Evolutionary conservation across 2,113 vertebrate species (phyloP).

Genomic region (Ageneiosus marmoratus): DNA sequence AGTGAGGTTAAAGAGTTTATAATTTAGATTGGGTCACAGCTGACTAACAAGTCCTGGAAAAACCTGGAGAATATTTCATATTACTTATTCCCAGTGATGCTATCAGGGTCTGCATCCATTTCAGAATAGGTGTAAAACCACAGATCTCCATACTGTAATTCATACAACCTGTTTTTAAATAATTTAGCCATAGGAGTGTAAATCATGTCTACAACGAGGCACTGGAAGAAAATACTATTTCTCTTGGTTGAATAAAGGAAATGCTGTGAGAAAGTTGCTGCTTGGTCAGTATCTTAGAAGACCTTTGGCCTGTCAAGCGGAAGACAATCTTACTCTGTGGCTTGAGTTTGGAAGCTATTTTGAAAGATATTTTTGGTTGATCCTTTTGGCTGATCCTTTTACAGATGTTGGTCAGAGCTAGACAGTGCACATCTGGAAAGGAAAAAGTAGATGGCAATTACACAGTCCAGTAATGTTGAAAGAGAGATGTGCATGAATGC

Average conservation of each 20-base stretch:
- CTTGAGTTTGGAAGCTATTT: slow-evolving; percentile 5
- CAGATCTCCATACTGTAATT: slow-evolving; percentile 3
- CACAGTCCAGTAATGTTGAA: slow-evolving; percentile 44
- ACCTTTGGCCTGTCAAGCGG: slow-evolving; percentile 8
- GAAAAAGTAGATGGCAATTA: slow-evolving; percentile 60
- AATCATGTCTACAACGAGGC: neutral
- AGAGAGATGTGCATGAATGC: slow-evolving; percentile 18
- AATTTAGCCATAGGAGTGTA: no score
- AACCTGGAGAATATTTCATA: slow-evolving; percentile 13
- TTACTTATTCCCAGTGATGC: slow-evolving; percentile 22
- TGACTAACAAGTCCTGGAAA: slow-evolving; percentile 8
- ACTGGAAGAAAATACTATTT: neutral
- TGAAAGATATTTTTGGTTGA: slow-evolving; percentile 40
- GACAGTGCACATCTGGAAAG: slow-evolving; percentile 60
- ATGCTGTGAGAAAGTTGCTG: neutral
- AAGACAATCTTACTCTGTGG: neutral
- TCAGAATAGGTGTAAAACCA: slow-evolving; percentile 9
- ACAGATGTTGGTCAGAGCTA: slow-evolving; percentile 28
- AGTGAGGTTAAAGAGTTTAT: slow-evolving; percentile 4
- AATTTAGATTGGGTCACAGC: slow-evolving; percentile 33
- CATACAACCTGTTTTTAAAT: neutral
- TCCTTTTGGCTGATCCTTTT: slow-evolving; percentile 1
- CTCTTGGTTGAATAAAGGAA: neutral
- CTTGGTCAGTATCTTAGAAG: neutral
- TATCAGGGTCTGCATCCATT: slow-evolving; percentile 48